Conservation (phyloP, 2,888 invertebrate genomes). For the Emmelina monodactyla region DNA sequence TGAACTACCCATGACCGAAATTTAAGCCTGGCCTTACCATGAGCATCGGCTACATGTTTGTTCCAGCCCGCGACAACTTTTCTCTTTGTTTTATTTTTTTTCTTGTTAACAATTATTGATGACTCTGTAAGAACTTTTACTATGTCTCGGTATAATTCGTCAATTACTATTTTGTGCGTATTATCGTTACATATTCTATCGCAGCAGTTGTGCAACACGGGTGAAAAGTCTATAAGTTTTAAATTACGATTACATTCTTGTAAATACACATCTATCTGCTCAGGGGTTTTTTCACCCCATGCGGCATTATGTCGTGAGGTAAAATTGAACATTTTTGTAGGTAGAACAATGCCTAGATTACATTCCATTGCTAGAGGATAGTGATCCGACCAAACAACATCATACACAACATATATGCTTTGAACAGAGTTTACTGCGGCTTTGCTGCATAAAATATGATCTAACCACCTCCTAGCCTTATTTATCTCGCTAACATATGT, state of each 20-base stretch:
- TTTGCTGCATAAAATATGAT: conserved; percentile 11
- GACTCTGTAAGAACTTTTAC: conserved; percentile 9
- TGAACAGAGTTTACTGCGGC: conserved; percentile 4
- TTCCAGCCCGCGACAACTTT: conserved; percentile 17
- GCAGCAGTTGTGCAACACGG: neutral
- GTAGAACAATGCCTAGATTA: conserved; percentile 7
- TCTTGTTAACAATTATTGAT: conserved; percentile 1
- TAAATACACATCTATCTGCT: neutral
- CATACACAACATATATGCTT: conserved; percentile 5
- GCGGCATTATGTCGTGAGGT: neutral
- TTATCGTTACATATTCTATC: conserved; percentile 5
- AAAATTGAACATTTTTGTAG: neutral
- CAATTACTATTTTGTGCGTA: conserved; percentile 10
- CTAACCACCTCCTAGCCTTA: conserved; percentile 11
- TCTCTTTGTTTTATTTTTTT: neutral
- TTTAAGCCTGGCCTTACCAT: conserved; percentile 12
- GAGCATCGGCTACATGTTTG: conserved; percentile 14
- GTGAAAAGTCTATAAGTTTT: neutral
- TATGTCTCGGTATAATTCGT: conserved; percentile 13
- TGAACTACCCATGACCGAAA: conserved; percentile 14
- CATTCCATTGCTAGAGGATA: too few species aligned
- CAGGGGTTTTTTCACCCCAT: neutral
- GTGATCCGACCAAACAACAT: conserved; percentile 14
- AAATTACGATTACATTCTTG: neutral
- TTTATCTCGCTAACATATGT: conserved; percentile 12